Percentiles rank a stretch among this genome's conserved stretches.
Conservation (phyloP, 2,888 invertebrate genomes). For the Polymixis flavicincta region DNA sequence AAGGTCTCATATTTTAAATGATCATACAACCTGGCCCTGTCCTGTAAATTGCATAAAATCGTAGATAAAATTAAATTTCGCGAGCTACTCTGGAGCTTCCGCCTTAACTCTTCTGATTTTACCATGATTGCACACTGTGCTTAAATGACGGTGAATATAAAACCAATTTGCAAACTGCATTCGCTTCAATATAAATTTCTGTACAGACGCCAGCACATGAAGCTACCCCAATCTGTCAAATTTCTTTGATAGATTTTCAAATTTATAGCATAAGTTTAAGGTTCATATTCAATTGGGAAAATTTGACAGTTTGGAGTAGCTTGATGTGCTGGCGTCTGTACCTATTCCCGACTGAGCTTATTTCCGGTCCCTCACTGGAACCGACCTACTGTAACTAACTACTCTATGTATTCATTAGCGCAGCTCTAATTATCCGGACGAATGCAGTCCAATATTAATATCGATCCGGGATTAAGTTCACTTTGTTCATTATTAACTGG, state of each 20-base stretch:
- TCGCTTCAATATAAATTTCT: neutral
- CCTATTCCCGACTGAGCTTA: neutral
- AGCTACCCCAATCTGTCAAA: no score
- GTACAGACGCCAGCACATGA: no score
- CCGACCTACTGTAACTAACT: conserved; percentile 2
- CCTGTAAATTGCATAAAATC: no score
- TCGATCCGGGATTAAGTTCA: conserved; percentile 51
- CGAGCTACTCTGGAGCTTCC: no score
- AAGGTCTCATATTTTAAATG: no score
- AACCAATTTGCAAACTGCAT: neutral
- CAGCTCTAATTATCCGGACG: conserved; percentile 35
- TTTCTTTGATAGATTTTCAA: no score
- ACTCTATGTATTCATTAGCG: conserved; percentile 28
- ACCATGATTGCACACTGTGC: neutral
- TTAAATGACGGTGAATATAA: neutral
- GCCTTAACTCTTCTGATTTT: neutral
- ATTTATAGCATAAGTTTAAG: no score
- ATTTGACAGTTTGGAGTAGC: no score
- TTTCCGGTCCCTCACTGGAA: neutral
- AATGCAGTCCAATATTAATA: conserved; percentile 52
- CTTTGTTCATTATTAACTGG: conserved; percentile 32
- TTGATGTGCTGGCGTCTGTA: no score
- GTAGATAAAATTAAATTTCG: no score
- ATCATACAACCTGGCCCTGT: no score
- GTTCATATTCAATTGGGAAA: no score